These are phyloP conservation scores for Falco rusticolus DNA, from an alignment of 2,797 vertebrate species.

Conservation along the genomic window DNA sequence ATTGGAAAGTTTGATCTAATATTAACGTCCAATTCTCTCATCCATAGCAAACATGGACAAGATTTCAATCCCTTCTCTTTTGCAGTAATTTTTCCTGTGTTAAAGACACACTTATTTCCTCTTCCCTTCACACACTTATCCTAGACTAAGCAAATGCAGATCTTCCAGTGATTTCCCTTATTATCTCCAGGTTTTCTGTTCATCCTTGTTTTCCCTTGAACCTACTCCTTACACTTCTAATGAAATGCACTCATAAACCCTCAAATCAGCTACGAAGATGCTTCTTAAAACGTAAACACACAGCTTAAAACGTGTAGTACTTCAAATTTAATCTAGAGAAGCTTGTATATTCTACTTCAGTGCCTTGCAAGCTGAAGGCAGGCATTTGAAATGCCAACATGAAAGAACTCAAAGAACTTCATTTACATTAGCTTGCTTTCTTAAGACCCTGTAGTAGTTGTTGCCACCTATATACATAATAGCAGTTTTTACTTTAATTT, in stretches of 20 bases:
- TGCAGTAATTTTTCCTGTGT: background rate
- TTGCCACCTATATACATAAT: background rate
- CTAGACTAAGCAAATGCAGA: background rate
- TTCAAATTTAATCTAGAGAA: background rate
- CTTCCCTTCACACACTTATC: background rate
- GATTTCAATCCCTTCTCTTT: background rate
- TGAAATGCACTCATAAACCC: background rate
- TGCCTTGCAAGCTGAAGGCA: background rate
- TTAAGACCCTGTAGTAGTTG: background rate
- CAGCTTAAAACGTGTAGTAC: background rate
- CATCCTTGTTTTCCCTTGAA: background rate
- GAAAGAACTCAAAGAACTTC: background rate
- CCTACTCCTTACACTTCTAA: background rate
- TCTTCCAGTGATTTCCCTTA: background rate
- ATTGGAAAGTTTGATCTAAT: background rate
- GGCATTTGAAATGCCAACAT: background rate
- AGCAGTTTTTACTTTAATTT: background rate
- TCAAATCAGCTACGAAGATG: background rate
- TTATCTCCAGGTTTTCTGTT: background rate
- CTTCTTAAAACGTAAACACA: background rate
- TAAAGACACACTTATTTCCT: background rate
- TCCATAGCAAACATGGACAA: background rate
- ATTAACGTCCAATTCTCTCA: background rate
- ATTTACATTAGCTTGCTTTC: background rate
- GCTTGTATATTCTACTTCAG: fast-evolving